A percentile compares a stretch with the other conserved stretches of the same genome.
Evolutionary conservation across 1,140 invertebrate genomes (phyloP).

Genomic region (Calliopsis andreniformis): DNA sequence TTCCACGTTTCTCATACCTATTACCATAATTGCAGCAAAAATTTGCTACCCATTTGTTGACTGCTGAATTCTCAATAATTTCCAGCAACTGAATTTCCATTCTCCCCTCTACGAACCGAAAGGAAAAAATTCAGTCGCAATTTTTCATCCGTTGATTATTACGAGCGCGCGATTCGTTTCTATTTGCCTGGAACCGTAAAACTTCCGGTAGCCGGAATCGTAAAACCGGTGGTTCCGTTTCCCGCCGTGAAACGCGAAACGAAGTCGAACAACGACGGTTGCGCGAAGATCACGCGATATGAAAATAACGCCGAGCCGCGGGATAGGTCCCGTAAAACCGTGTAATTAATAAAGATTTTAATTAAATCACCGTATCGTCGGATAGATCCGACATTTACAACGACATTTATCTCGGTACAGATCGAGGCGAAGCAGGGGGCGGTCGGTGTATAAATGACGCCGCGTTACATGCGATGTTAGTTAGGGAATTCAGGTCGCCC

Average conservation of each 20-base stretch:
- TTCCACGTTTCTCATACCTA: not conserved
- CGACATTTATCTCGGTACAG: slow-evolving; percentile 11
- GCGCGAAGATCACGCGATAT: slow-evolving; percentile 22
- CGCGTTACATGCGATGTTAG: slow-evolving; percentile 35
- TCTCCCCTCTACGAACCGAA: too few species aligned
- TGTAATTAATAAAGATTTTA: slow-evolving; percentile 49
- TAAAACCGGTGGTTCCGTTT: not conserved
- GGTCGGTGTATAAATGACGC: slow-evolving; percentile 10
- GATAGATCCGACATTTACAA: slow-evolving; percentile 31
- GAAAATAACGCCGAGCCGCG: slow-evolving; percentile 13
- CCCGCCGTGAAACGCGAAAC: not conserved
- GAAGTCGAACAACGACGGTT: not conserved
- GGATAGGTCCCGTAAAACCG: slow-evolving; percentile 5
- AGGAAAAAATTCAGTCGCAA: not conserved
- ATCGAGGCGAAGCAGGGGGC: not conserved
- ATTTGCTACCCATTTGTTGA: too few species aligned
- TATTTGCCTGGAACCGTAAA: not conserved
- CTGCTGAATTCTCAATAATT: not conserved
- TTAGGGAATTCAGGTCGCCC: slow-evolving; percentile 31
- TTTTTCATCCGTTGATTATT: too few species aligned
- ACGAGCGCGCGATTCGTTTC: not conserved
- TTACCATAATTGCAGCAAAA: not conserved
- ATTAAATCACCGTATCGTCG: slow-evolving; percentile 36
- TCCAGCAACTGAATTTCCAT: too few species aligned
- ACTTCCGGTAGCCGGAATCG: not conserved